Evolutionary conservation across 2,888 invertebrate genomes (phyloP).

Genomic region (Marasmarcha lunaedactyla): DNA sequence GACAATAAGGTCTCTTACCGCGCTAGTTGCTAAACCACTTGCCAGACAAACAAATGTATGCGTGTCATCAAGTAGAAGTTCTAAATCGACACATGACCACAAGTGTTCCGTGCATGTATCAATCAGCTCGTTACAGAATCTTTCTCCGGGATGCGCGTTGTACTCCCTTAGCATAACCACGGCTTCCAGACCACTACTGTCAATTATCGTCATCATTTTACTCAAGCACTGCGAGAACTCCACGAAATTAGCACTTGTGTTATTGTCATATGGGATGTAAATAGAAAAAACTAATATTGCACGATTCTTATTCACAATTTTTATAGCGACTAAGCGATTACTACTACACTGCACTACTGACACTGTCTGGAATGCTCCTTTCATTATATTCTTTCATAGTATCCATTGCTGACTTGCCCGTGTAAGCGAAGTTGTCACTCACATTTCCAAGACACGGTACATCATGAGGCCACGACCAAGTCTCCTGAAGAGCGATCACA

Average conservation of each 20-base stretch:
- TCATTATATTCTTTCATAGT: neutral
- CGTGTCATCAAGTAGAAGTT: conserved; percentile 1
- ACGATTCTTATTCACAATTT: neutral
- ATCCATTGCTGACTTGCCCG: conserved; percentile 1
- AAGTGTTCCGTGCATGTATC: neutral
- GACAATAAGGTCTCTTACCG: neutral
- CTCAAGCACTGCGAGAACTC: neutral
- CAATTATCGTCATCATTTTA: neutral
- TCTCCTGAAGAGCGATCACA: neutral
- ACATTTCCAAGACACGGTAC: conserved; percentile 1
- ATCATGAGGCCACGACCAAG: conserved; percentile 3
- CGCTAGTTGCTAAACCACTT: conserved; percentile 2
- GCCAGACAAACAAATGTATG: conserved; percentile 1
- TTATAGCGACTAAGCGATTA: neutral
- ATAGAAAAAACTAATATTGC: neutral
- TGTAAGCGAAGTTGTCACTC: neutral
- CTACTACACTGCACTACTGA: conserved; percentile 1
- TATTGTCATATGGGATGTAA: conserved; percentile 3
- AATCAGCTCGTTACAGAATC: neutral
- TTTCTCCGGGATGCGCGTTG: conserved; percentile 2
- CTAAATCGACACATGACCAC: conserved; percentile 3
- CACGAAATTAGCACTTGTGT: neutral
- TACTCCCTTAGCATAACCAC: neutral
- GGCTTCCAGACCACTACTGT: neutral
- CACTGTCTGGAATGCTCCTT: neutral